Evolutionary conservation across 2,113 vertebrate genomes (phyloP), one percentile per base, ranked within the genome.

Genomic region (Neoarius graeffei): DNA sequence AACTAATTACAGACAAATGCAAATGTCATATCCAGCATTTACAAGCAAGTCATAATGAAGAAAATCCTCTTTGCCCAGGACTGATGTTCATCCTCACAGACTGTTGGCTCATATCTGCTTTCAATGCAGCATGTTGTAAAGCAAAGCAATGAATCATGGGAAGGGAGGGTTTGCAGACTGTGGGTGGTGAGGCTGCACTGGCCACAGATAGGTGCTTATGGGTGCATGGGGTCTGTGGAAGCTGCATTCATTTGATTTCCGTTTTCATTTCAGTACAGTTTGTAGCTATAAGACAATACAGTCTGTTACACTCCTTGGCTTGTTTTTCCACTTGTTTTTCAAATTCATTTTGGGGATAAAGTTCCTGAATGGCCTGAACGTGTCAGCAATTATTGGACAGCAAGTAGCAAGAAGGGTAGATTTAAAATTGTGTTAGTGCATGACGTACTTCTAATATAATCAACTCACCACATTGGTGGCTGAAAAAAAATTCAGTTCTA

Each of bases 21-120:
- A 85, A 86, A 79, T 71, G 79, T 56, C 27, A 86, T 48, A 81
- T 80, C 19, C 66, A 86, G 54, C 54, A 80, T 87, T 69, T 64
- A 86, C 76, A 87, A 64, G 54, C 82, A 81, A 85, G 84, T 88
- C 81, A 87, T 89, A 56, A 89, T 87, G 57, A 81, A 57, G 2
- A 90, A 92, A 92, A 81, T 89, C 90, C 87, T 91, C 90, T 93
- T 93, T 90, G 80, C 87, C 87, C 76, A 66, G 23, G 67, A 35
- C 52, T 81, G 57, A 62, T 81, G 86, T 81, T 91, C 86, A 91
- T 92, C 85, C 85, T 59, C 54, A 83, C 88, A 79, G 42, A 62
- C 66, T 88, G 86, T 86, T 90, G 88, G 90, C 86, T 64, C 20
- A 7, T 89, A 60, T 88, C 89, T 66, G 57, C 84, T 67, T 82